These are phyloP conservation scores for Uloborus plumipes DNA, from an alignment of 2,888 invertebrate species.

Conservation along the genomic window DNA sequence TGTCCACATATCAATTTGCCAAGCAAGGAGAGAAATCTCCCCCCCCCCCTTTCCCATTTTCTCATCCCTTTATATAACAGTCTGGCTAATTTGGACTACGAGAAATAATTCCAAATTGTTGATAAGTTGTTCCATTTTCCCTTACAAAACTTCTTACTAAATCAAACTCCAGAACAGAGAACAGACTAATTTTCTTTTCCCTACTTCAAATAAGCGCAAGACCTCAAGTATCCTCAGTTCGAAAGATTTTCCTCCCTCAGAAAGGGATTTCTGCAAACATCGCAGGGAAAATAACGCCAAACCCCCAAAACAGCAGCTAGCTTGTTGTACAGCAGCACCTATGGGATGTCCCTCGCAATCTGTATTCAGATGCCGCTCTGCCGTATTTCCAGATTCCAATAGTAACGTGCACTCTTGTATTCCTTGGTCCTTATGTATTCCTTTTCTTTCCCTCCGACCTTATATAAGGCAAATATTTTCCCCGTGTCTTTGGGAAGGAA, in stretches of 20 bases:
- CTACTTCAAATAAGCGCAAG: too few relatives aligned
- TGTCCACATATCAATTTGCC: too few relatives aligned
- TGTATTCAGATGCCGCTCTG: constrained; percentile 41
- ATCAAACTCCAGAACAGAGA: too few relatives aligned
- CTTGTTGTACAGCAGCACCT: constrained; percentile 6
- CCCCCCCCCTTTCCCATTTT: too few relatives aligned
- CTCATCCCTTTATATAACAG: too few relatives aligned
- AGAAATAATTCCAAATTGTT: too few relatives aligned
- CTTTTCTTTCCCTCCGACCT: constrained; percentile 26
- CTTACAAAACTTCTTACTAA: too few relatives aligned
- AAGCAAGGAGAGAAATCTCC: too few relatives aligned
- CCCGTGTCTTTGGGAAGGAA: neutral
- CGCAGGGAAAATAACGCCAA: neutral
- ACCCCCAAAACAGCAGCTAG: neutral
- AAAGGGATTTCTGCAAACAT: neutral
- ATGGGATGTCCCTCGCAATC: constrained; percentile 26
- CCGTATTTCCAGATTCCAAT: constrained; percentile 45
- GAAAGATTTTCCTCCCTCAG: neutral
- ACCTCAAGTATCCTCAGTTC: too few relatives aligned
- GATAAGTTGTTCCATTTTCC: too few relatives aligned
- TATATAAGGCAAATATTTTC: constrained; percentile 17
- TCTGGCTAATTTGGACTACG: too few relatives aligned
- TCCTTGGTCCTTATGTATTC: constrained; percentile 11
- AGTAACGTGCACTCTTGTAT: neutral
- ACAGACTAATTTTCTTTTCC: too few relatives aligned